Percentiles rank a stretch among this genome's conserved stretches.
phyloP scores from a whole-genome alignment of 1,140 invertebrate species.

The Eurosta solidaginis region DNA sequence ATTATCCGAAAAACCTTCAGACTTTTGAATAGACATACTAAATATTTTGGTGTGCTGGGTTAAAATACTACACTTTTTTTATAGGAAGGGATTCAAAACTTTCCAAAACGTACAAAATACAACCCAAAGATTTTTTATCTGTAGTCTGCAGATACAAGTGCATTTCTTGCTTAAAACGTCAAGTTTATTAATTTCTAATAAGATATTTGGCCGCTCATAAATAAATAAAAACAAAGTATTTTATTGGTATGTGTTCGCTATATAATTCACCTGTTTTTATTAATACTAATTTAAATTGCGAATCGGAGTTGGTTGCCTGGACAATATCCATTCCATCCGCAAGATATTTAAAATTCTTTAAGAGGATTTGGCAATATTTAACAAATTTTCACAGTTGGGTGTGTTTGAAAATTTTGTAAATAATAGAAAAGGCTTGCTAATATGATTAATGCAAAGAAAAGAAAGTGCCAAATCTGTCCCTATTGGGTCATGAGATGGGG shows the following conservation, averaged over 20 bases:
- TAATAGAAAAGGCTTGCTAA: background rate
- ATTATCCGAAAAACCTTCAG: too few relatives aligned
- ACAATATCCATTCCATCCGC: background rate
- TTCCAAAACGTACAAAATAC: too few relatives aligned
- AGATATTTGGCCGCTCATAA: background rate
- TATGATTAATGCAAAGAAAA: background rate
- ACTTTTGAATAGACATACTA: too few relatives aligned
- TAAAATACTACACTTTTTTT: too few relatives aligned
- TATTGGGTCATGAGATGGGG: too few relatives aligned
- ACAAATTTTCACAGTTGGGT: background rate
- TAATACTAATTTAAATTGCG: background rate
- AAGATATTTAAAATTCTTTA: background rate
- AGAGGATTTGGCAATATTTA: background rate
- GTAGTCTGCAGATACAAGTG: background rate
- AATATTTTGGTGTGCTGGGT: too few relatives aligned
- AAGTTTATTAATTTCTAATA: background rate
- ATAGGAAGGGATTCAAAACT: too few relatives aligned
- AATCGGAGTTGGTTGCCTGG: background rate
- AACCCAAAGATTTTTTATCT: background rate
- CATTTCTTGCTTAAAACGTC: conserved; percentile 7
- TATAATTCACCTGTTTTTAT: too few relatives aligned
- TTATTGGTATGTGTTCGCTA: background rate
- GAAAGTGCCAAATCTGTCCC: too few relatives aligned
- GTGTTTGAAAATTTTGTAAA: background rate
- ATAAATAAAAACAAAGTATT: background rate